A percentile compares a stretch with the other conserved stretches of the same genome.
phyloP scores from a whole-genome alignment of 2,888 invertebrate genomes.

The Leucoptera coffeella region DNA sequence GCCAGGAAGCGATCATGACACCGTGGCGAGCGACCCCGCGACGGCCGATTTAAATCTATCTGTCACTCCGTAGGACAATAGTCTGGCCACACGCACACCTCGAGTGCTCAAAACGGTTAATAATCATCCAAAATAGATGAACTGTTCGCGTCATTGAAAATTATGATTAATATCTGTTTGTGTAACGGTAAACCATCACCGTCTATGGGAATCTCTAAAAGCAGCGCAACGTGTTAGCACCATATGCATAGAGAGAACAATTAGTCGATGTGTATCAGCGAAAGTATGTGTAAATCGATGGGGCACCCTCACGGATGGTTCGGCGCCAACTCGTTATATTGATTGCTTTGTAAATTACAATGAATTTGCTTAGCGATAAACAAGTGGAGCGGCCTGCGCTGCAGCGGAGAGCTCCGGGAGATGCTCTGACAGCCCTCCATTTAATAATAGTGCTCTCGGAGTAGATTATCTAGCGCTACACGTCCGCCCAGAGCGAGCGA shows the following conservation, averaged over 20 bases:
- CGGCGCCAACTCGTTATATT: too few relatives aligned
- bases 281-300: constrained; percentile 1
- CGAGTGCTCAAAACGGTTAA: constrained; percentile 36
- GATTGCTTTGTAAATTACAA: too few relatives aligned
- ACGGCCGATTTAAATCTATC: constrained; percentile 47
- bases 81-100: constrained; percentile 36
- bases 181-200: constrained; percentile 48
- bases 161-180: constrained; percentile 53
- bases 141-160: constrained; percentile 41
- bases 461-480: constrained; percentile 32
- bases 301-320: too few relatives aligned
- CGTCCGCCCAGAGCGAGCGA: constrained; percentile 29
- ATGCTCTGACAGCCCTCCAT: constrained; percentile 32
- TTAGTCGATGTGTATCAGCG: constrained; percentile 11
- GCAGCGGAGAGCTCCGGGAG: constrained; percentile 18
- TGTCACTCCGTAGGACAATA: constrained; percentile 33
- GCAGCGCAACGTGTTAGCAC: too few relatives aligned
- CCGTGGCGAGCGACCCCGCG: constrained; percentile 29
- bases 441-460: constrained; percentile 37
- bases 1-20: constrained; percentile 41
- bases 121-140: constrained; percentile 43
- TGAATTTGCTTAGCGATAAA: too few relatives aligned
- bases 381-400: too few relatives aligned
- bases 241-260: not conserved
- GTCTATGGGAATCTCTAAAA: constrained; percentile 20